Conservation (phyloP, 64 coral and sea anemone genomes). For the Dendrophyllia cribrosa region DNA sequence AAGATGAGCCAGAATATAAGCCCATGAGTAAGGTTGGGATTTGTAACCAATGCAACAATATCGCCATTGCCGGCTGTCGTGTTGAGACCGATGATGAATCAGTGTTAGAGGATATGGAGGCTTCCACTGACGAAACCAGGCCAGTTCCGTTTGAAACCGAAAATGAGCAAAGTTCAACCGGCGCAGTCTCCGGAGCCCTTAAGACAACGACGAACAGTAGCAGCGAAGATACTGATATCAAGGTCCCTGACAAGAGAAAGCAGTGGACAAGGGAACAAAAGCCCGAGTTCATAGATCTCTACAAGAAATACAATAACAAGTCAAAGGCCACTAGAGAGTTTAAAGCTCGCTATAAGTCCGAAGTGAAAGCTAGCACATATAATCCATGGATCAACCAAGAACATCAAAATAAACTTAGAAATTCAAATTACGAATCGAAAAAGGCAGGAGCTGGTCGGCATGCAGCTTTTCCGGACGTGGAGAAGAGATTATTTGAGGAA, state of each 20-base stretch:
- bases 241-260: constrained; percentile 19
- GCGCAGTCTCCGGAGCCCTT: constrained; percentile 12
- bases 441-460: constrained; percentile 15
- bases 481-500: constrained; percentile 13
- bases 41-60: constrained; percentile 14
- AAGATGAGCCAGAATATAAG: constrained; percentile 21
- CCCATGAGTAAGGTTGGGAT: neutral
- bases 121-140: constrained; percentile 2
- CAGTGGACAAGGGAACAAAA: constrained; percentile 10
- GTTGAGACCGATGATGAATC: neutral
- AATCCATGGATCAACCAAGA: constrained; percentile 13
- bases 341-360: constrained; percentile 8
- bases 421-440: constrained; percentile 9
- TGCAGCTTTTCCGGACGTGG: constrained; percentile 16
- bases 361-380: constrained; percentile 17
- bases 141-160: constrained; percentile 1
- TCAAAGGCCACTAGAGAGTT: neutral
- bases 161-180: constrained; percentile 6
- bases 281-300: constrained; percentile 4
- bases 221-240: neutral
- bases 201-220: neutral
- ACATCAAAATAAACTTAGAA: constrained; percentile 16
- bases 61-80: constrained; percentile 10
- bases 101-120: constrained; percentile 17
- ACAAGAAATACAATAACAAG: constrained; percentile 13